Conservation (phyloP, 2,888 invertebrate genomes). For the Linnaemya vulpina region DNA sequence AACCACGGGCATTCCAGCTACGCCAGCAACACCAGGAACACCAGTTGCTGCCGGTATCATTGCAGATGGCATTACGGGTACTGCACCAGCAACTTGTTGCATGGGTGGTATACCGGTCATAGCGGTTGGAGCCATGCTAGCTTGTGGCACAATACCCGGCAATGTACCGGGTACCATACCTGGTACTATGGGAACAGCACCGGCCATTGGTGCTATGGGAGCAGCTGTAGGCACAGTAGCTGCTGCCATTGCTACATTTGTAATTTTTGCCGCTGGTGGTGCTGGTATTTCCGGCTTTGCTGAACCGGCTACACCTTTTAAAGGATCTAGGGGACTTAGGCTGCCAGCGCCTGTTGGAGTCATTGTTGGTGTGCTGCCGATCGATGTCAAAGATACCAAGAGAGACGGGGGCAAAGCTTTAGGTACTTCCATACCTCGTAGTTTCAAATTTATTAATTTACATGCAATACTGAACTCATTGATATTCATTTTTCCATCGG, state of each 20-base stretch:
- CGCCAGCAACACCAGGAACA: conserved; percentile 75
- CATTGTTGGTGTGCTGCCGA: conserved; percentile 83
- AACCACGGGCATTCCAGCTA: conserved; percentile 82
- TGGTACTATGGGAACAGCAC: conserved; percentile 77
- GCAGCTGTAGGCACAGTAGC: conserved; percentile 49
- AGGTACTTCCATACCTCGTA: conserved; percentile 96
- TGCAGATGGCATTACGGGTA: conserved; percentile 70
- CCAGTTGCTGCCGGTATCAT: conserved; percentile 66
- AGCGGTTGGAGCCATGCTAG: conserved; percentile 68
- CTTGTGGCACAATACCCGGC: conserved; percentile 73
- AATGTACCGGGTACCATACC: conserved; percentile 72
- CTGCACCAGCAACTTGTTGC: conserved; percentile 69
- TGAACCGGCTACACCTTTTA: conserved; percentile 74
- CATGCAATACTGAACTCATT: conserved; percentile 99
- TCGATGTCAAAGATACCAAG: conserved; percentile 86
- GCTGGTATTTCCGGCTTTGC: conserved; percentile 58
- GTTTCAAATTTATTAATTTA: conserved; percentile 96
- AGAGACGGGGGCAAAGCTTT: conserved; percentile 91
- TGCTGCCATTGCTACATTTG: conserved; percentile 72
- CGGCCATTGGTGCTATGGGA: conserved; percentile 71
- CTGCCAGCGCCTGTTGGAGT: conserved; percentile 81
- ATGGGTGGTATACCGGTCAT: conserved; percentile 74
- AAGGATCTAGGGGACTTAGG: conserved; percentile 80
- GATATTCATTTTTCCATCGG: conserved; percentile 98
- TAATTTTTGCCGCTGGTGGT: conserved; percentile 56